Base-by-base conservation (phyloP, 2,113 vertebrate genomes). In the Oncorhynchus clarkii region DNA sequence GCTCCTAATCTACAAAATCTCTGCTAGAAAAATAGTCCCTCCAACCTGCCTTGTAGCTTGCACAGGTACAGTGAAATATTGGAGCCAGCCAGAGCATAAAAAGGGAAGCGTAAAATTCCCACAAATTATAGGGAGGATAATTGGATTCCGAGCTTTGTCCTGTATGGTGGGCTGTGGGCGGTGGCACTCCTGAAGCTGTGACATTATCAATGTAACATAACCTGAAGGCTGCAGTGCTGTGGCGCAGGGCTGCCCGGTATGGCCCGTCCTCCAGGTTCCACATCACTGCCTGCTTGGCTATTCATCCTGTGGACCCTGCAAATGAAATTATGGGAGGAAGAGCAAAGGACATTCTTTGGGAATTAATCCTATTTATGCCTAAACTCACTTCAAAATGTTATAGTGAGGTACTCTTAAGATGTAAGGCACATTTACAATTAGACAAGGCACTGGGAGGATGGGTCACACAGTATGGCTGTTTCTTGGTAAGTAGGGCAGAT, bases 261-360 rank as follows among this genome's bases (percentile, higher is more conserved):
- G 85, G 88, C 90, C 89, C 85, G 84, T 88, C 89, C 89, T 89
- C 85, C 77, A 84, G 51, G 88, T 88, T 88, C 89, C 88, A 89
- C 90, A 83, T 89, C 85, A 70, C 84, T 82, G 88, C 87, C 90
- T 91, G 91, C 87, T 92, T 93, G 89, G 86, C 88, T 92, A 93
- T 94, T 93, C 93, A 91, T 92, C 82, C 86, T 87, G 88, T 89
- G 86, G 89, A 90, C 84, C 86, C 89, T 89, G 82, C 89, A 93
- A 93, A 94, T 93, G 89, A 94, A 93, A 94, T 94, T 92, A 93
- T 78, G 82, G 84, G 79, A 92, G 92, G 90, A 92, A 93, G 86
- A 92, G 88, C 89, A 93, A 92, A 94, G 92, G 90, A 93, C 90
- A 91, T 92, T 93, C 88, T 94, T 91, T 90, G 88, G 90, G 91